Conservation (phyloP, 1,140 invertebrate species). For the Zelostemma sp. region DNA sequence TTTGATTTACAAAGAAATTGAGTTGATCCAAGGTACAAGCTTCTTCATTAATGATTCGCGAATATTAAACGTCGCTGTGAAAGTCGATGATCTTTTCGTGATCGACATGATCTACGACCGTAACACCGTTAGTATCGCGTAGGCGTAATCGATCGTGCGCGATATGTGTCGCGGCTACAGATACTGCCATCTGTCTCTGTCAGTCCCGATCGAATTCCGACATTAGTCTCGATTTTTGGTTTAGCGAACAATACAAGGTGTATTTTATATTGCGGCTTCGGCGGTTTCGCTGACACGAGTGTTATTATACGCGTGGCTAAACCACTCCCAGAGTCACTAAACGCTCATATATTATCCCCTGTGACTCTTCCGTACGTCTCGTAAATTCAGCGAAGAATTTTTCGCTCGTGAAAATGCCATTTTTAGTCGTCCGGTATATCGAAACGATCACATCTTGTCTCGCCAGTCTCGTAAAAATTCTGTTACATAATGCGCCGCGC, state of each 20-base stretch:
- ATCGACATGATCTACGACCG: neutral
- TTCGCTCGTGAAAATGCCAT: slow-evolving; percentile 51
- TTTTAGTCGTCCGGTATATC: slow-evolving; percentile 32
- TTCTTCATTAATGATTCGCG: no score
- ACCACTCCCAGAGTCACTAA: slow-evolving; percentile 59
- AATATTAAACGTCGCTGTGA: no score
- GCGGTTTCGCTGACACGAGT: slow-evolving; percentile 23
- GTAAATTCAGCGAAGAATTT: slow-evolving; percentile 45
- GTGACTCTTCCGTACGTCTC: slow-evolving; percentile 45
- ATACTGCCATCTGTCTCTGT: neutral
- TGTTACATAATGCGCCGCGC: neutral
- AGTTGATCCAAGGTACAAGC: no score
- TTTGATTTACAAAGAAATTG: no score
- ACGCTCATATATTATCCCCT: slow-evolving; percentile 56
- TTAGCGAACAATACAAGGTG: slow-evolving; percentile 40
- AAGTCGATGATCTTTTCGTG: slow-evolving; percentile 5
- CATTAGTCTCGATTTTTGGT: slow-evolving; percentile 41
- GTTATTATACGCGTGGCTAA: slow-evolving; percentile 51
- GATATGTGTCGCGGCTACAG: slow-evolving; percentile 31
- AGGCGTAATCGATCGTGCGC: slow-evolving; percentile 16
- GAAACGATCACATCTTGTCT: slow-evolving; percentile 24
- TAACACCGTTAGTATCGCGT: neutral
- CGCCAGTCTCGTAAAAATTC: slow-evolving; percentile 18
- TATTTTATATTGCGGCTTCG: slow-evolving; percentile 43
- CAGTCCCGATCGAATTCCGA: slow-evolving; percentile 15